Base-by-base conservation (phyloP, 2,797 vertebrate genomes). In the Hipposideros larvatus region DNA sequence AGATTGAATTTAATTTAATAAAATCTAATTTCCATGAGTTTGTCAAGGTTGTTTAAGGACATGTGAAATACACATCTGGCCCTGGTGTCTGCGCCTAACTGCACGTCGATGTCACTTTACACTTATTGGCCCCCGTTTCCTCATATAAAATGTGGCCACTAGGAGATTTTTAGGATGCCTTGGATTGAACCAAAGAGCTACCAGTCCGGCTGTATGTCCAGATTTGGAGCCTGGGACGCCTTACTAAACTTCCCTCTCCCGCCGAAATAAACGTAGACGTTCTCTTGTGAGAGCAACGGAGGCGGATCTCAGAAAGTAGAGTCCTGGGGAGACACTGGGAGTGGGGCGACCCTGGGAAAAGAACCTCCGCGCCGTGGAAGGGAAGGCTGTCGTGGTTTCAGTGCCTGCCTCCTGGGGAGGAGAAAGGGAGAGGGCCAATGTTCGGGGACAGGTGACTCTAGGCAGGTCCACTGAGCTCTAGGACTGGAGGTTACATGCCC, bases 401-500 rank as follows among this genome's bases (percentile, higher is more conserved):
- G 22, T 5, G 63, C 59, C 37, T 31, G 74, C 53, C 11, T 61
- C 11, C 41, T 1, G 11, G 24, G 73, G 31, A 37, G 37, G 16
- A 9, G 21, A 41, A 24, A 26, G 21, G 14, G 31, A 5, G 19
- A 10, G 21, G 41, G 48, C 31, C 66, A 26, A 15, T 63, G 37
- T 11, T 55, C 51, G 0, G 4, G 7, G 24, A 11, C 7, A 26
- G 57, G 24, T 15, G 78, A 61, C 53, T 68, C 71, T 11, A 15
- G 18, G 34, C 18, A 18, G 34, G 51, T 21, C 48, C 78, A 0
- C 24, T 16, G 83, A 83, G 18, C 43, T 57, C 68, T 4, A n/a
- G 57, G 43, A 51, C 31, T 1, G 4, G 37, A 0, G 0, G 18
- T 80, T 66, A 11, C 4, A 15, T 13, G 24, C 15, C 4, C 7